phyloP scores from a whole-genome alignment of 2,888 invertebrate genomes.

The Lumbricus terrestris region DNA sequence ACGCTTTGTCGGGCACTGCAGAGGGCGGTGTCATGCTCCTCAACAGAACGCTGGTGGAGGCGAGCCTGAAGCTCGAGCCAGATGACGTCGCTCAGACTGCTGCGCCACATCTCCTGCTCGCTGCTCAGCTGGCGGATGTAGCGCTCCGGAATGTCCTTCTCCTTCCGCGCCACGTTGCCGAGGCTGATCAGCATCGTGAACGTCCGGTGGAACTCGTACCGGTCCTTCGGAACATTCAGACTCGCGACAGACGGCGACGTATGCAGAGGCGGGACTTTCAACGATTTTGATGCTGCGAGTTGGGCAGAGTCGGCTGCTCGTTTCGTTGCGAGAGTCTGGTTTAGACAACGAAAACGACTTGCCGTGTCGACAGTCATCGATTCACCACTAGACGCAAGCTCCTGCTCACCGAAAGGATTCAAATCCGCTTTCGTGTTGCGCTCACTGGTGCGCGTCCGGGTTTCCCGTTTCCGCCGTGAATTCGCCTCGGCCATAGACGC shows the following conservation, averaged over 20 bases:
- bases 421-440: background rate
- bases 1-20: slow-evolving; percentile 74
- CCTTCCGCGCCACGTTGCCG: slow-evolving; percentile 52
- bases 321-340: background rate
- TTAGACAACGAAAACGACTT: background rate
- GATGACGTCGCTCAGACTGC: slow-evolving; percentile 82
- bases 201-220: slow-evolving; percentile 61
- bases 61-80: slow-evolving; percentile 88
- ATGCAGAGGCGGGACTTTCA: background rate
- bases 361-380: slow-evolving; percentile 15
- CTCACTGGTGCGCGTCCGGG: background rate
- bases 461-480: background rate
- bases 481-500: background rate
- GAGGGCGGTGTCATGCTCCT: slow-evolving; percentile 75
- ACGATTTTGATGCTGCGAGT: background rate
- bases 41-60: slow-evolving; percentile 64
- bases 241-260: background rate
- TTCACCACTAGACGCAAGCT: background rate
- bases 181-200: slow-evolving; percentile 75
- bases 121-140: slow-evolving; percentile 64
- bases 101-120: slow-evolving; percentile 85
- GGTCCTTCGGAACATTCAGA: slow-evolving; percentile 42
- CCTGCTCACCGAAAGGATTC: background rate
- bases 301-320: background rate
- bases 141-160: slow-evolving; percentile 16